phyloP scores from a whole-genome alignment of 2,888 invertebrate genomes.

The Phyllotreta striolata region DNA sequence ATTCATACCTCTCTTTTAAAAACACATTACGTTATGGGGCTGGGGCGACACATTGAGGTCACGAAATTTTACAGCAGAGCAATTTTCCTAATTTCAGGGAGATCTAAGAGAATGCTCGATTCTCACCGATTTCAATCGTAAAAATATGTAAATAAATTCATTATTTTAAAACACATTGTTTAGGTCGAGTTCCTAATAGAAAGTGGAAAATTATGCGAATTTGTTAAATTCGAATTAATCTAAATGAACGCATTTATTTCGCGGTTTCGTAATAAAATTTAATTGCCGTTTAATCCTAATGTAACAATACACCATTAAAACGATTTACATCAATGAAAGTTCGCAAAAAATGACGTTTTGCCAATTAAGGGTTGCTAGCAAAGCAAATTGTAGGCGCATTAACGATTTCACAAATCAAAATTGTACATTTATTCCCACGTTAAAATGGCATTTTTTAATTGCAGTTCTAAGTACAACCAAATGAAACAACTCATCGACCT shows the following conservation, averaged over 20 bases:
- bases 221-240: neutral
- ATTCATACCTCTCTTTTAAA: no score
- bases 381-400: no score
- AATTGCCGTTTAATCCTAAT: no score
- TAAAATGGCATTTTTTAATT: slow-evolving; percentile 1
- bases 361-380: no score
- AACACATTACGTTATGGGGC: no score
- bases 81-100: slow-evolving; percentile 30
- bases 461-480: neutral
- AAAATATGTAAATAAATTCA: slow-evolving; percentile 1
- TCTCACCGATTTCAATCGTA: slow-evolving; percentile 4
- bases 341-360: no score
- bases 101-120: slow-evolving; percentile 32
- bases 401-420: no score
- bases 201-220: slow-evolving; percentile 22
- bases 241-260: neutral
- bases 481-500: neutral
- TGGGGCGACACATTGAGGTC: neutral
- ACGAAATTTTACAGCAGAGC: slow-evolving; percentile 11
- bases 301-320: no score
- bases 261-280: no score
- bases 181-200: slow-evolving; percentile 22
- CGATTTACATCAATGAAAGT: no score
- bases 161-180: slow-evolving; percentile 16
- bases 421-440: no score